These are phyloP conservation scores for Rhimphoctona megacephalus DNA, from an alignment of 2,888 invertebrate genomes.

Conservation along the genomic window DNA sequence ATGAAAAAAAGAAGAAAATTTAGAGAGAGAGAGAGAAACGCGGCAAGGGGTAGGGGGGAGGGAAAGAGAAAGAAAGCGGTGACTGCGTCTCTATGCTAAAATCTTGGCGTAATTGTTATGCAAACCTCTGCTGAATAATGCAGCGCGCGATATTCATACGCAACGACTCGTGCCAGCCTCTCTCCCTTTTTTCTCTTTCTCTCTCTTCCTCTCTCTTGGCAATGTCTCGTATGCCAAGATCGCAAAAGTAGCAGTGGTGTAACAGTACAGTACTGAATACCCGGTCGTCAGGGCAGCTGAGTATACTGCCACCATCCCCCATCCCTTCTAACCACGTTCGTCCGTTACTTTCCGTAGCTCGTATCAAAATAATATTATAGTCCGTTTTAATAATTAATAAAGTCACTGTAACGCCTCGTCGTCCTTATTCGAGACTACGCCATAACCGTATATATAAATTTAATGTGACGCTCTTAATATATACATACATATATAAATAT, in stretches of 20 bases:
- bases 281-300: conserved; percentile 34
- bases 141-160: conserved; percentile 78
- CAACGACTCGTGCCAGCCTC: conserved; percentile 70
- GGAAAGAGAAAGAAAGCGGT: not conserved
- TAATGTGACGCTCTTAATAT: not conserved
- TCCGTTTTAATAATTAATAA: conserved; percentile 77
- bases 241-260: conserved; percentile 50
- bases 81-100: conserved; percentile 73
- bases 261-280: conserved; percentile 40
- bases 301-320: conserved; percentile 21
- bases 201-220: conserved; percentile 2
- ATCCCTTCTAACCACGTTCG: conserved; percentile 7
- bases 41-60: not conserved
- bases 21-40: not conserved
- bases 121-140: conserved; percentile 79
- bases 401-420: conserved; percentile 54
- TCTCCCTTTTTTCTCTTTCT: conserved; percentile 15
- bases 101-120: conserved; percentile 79
- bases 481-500: not conserved
- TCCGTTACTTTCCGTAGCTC: conserved; percentile 46
- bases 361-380: conserved; percentile 75
- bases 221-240: conserved; percentile 60
- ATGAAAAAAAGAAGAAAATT: not conserved
- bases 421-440: conserved; percentile 32
- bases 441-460: conserved; percentile 29